Evolutionary conservation across 2,888 invertebrate species (phyloP), one percentile per base, ranked within the genome.

Genomic region (Latrodectus hesperus): DNA sequence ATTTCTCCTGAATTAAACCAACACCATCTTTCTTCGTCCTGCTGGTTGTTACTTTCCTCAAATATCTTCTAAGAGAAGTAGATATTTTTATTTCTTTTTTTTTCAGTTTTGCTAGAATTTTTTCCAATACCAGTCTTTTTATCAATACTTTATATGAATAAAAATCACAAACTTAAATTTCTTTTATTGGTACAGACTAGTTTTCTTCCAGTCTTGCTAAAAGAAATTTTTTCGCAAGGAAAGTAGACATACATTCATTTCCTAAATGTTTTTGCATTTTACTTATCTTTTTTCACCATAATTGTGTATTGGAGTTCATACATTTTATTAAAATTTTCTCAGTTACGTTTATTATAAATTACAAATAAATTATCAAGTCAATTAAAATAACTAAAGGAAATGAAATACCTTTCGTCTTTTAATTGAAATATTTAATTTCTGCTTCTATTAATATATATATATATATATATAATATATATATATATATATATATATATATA

Each of bases 21-120:
- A 74, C 75, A 86, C 49, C 76, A 71, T 76, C 81, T 71, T 72
- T 81, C 80, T 86, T 86, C 80, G 17, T 67, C 67, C 65, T 51
- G 10, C 38, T 17, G 12, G 64, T 22, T 38, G 53, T 52, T 26
- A 10, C 14, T 38, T 60, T 55, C 17, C 79, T 67, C 67, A 55
- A 73, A 17, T 52, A 73, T 73, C 73, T 22, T 10, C 14, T 26
- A 12, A 17, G 12, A 26, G 22, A 26, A 22, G 12, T 12, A 12
- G 60, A 60, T 9, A 60, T 9, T 53, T 22, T 74, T 55, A 17
- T 53, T 51, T 16, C 49, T n/a, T 71, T 49, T n/a, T 49, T 51
- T 51, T 71, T 6, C 16, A 6, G 49, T 71, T 51, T 51, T 71
- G 16, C 49, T 11, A 51, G 51, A 71, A 49, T 71, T 26, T 14